Conservation (phyloP, 1,140 invertebrate species). For the Carcinoscorpius rotundicauda region DNA sequence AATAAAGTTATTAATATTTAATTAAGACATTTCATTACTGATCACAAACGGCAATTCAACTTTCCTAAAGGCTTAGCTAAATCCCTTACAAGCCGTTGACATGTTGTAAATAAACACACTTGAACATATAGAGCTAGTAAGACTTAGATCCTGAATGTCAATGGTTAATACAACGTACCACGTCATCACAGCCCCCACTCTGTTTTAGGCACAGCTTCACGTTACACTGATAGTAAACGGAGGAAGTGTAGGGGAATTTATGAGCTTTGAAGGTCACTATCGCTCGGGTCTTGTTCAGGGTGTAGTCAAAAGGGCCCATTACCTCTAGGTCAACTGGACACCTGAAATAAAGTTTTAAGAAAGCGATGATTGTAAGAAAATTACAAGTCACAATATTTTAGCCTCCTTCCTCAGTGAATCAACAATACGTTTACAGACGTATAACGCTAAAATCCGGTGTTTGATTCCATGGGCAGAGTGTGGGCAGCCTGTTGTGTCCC, state of each 20-base stretch:
- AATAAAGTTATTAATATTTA: too few relatives aligned
- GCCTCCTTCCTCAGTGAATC: too few relatives aligned
- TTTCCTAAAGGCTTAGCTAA: too few relatives aligned
- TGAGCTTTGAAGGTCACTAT: constrained; percentile 78
- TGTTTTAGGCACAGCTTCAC: constrained; percentile 62
- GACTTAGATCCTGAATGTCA: background rate
- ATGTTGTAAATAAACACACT: background rate
- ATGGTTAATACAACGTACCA: constrained; percentile 36
- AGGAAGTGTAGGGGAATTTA: constrained; percentile 84
- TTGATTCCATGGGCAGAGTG: too few relatives aligned
- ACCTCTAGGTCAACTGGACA: constrained; percentile 80
- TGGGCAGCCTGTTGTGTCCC: too few relatives aligned
- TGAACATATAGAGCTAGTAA: background rate
- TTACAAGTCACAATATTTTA: too few relatives aligned
- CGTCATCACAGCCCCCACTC: constrained; percentile 44
- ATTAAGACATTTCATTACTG: too few relatives aligned
- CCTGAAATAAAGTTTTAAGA: constrained; percentile 33
- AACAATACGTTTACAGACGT: too few relatives aligned
- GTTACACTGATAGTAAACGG: constrained; percentile 85
- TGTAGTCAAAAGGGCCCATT: constrained; percentile 76
- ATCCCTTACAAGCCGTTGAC: background rate
- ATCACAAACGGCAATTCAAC: too few relatives aligned
- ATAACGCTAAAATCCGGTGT: too few relatives aligned
- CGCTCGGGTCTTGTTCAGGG: constrained; percentile 54
- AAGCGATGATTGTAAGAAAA: too few relatives aligned